Conservation (phyloP, 2,888 invertebrate species). For the Philonicus albiceps region DNA sequence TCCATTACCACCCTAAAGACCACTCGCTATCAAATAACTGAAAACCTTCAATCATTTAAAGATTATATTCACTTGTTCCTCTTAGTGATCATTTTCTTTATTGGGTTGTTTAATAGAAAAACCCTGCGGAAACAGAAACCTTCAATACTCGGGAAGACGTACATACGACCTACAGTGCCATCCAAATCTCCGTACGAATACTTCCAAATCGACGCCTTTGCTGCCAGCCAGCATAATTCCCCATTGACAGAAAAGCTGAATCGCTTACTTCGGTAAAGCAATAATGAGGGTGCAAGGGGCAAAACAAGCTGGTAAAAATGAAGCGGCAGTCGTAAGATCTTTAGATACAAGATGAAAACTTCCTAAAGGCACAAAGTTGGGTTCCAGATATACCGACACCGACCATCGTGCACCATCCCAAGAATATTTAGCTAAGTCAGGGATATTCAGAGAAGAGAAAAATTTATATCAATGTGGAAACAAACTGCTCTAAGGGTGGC, state of each 20-base stretch:
- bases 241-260: slow-evolving; percentile 12
- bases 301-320: background rate
- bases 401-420: background rate
- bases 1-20: background rate
- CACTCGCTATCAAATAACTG: background rate
- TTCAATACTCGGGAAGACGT: background rate
- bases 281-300: background rate
- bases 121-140: background rate
- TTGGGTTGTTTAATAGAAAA: background rate
- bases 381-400: background rate
- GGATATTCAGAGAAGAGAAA: slow-evolving; percentile 12
- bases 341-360: slow-evolving; percentile 1
- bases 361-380: slow-evolving; percentile 3
- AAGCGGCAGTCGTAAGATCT: background rate
- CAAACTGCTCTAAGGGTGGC: background rate
- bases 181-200: background rate
- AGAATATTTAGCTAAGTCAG: slow-evolving; percentile 27
- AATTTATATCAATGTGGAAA: slow-evolving; percentile 26
- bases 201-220: slow-evolving; percentile 6
- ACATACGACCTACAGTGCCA: background rate
- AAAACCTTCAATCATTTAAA: background rate
- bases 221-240: background rate
- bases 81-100: background rate
- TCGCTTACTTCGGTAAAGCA: background rate
- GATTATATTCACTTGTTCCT: background rate